phyloP scores from a whole-genome alignment of 2,888 invertebrate genomes.

The Epicampocera succincta region DNA sequence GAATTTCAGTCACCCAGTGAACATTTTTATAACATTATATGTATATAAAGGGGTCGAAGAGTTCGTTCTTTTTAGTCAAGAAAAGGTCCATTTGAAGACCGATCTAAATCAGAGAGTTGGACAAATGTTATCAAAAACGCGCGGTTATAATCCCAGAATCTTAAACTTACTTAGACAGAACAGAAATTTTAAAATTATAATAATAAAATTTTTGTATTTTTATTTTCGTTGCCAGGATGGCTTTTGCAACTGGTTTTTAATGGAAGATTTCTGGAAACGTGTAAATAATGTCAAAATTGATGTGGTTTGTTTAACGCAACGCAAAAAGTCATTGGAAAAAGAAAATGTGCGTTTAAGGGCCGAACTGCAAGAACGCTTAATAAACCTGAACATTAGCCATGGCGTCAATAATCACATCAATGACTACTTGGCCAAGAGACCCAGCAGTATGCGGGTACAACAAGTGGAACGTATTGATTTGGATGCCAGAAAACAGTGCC shows the following conservation, averaged over 20 bases:
- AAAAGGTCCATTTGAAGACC: no score
- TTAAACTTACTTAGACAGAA: no score
- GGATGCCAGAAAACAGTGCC: conserved; percentile 72
- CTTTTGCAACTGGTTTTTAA: conserved; percentile 83
- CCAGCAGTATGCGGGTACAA: conserved; percentile 81
- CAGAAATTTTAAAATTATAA: no score
- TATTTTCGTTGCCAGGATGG: conserved; percentile 78
- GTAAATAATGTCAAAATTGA: conserved; percentile 84
- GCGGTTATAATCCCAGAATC: no score
- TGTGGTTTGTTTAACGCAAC: conserved; percentile 82
- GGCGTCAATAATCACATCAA: conserved; percentile 78
- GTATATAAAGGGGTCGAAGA: no score
- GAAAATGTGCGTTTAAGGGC: conserved; percentile 86
- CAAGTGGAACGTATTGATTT: conserved; percentile 76
- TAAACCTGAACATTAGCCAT: conserved; percentile 83
- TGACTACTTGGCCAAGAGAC: conserved; percentile 77
- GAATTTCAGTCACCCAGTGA: no score
- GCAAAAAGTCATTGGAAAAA: conserved; percentile 80
- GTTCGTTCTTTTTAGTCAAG: no score
- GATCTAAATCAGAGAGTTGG: no score
- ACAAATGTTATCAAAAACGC: no score
- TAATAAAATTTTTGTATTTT: no score
- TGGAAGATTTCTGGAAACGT: conserved; percentile 88
- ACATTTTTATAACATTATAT: no score
- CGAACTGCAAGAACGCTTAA: conserved; percentile 85